A percentile compares a stretch with the other conserved stretches of the same genome.
Conservation (phyloP, 1,140 invertebrate genomes). For the Drosophila takahashii region DNA sequence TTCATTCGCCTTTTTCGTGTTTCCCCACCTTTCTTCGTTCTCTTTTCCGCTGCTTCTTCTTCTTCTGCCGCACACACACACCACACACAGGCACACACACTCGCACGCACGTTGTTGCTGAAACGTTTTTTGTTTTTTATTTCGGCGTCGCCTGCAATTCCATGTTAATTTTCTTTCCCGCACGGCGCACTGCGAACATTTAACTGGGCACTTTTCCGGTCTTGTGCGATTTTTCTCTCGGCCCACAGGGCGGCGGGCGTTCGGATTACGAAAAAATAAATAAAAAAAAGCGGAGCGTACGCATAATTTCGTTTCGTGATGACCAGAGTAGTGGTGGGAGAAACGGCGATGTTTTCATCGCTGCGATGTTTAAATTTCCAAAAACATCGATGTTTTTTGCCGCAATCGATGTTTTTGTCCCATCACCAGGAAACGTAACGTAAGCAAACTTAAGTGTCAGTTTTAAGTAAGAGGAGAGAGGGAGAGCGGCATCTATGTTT, state of each 20-base stretch:
- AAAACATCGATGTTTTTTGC: not conserved
- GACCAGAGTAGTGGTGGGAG: not conserved
- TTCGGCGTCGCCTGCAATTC: constrained; percentile 50
- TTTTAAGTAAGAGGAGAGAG: too few relatives aligned
- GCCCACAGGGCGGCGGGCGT: constrained; percentile 29
- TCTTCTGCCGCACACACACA: constrained; percentile 31
- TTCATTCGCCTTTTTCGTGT: constrained; percentile 46
- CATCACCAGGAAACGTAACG: too few relatives aligned
- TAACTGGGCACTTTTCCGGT: constrained; percentile 37
- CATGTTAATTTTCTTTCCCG: constrained; percentile 14
- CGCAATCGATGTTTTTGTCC: too few relatives aligned
- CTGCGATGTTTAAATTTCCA: too few relatives aligned
- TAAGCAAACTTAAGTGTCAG: too few relatives aligned
- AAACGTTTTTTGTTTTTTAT: constrained; percentile 48
- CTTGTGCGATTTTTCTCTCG: constrained; percentile 58
- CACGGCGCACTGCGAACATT: constrained; percentile 41
- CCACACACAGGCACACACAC: constrained; percentile 10
- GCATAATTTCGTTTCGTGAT: constrained; percentile 42
- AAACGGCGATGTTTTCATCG: not conserved
- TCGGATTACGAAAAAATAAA: constrained; percentile 73
- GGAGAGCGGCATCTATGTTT: too few relatives aligned
- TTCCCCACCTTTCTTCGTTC: constrained; percentile 50
- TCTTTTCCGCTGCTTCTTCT: constrained; percentile 16
- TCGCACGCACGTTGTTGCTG: constrained; percentile 70
- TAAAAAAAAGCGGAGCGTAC: constrained; percentile 63